A percentile compares a stretch with the other conserved stretches of the same genome.
These are phyloP conservation scores for Drosophila carrolli DNA, from an alignment of 1,140 invertebrate genomes.

Conservation along the genomic window DNA sequence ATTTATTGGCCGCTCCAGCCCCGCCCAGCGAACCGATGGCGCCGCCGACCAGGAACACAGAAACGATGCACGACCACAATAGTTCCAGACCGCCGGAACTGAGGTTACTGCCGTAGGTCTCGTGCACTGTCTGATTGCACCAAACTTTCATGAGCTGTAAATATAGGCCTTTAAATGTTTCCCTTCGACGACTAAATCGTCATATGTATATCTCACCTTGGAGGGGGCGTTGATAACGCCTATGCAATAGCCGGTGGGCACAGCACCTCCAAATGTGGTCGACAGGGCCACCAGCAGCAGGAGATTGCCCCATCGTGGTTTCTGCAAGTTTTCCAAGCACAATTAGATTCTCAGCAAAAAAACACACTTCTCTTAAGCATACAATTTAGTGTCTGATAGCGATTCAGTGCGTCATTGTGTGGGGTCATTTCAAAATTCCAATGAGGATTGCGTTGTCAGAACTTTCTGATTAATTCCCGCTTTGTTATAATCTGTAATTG, in stretches of 20 bases:
- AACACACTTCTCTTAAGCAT: background rate
- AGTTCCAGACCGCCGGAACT: slow-evolving; percentile 86
- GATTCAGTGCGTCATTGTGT: slow-evolving; percentile 37
- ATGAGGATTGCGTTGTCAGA: slow-evolving; percentile 12
- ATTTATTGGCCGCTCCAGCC: slow-evolving; percentile 89
- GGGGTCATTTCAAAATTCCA: slow-evolving; percentile 14
- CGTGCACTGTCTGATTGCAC: slow-evolving; percentile 89
- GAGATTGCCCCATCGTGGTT: slow-evolving; percentile 66
- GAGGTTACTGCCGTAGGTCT: slow-evolving; percentile 87
- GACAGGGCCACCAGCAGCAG: slow-evolving; percentile 69
- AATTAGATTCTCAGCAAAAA: background rate
- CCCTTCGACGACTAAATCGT: background rate
- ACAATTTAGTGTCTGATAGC: slow-evolving; percentile 4
- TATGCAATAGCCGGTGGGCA: slow-evolving; percentile 95
- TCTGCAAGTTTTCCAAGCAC: slow-evolving; percentile 34
- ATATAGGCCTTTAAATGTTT: slow-evolving; percentile 12
- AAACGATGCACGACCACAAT: slow-evolving; percentile 92
- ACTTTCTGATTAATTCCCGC: slow-evolving; percentile 20
- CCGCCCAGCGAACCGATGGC: slow-evolving; percentile 90
- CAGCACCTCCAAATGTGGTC: slow-evolving; percentile 92
- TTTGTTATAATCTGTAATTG: slow-evolving; percentile 24
- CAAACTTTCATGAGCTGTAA: slow-evolving; percentile 89
- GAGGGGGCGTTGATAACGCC: slow-evolving; percentile 95
- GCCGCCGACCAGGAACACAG: slow-evolving; percentile 92
- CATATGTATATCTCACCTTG: slow-evolving; percentile 85